Evolutionary conservation across 2,888 invertebrate genomes (phyloP), one percentile per base, ranked within the genome.

Genomic region (Orthosia gothica): DNA sequence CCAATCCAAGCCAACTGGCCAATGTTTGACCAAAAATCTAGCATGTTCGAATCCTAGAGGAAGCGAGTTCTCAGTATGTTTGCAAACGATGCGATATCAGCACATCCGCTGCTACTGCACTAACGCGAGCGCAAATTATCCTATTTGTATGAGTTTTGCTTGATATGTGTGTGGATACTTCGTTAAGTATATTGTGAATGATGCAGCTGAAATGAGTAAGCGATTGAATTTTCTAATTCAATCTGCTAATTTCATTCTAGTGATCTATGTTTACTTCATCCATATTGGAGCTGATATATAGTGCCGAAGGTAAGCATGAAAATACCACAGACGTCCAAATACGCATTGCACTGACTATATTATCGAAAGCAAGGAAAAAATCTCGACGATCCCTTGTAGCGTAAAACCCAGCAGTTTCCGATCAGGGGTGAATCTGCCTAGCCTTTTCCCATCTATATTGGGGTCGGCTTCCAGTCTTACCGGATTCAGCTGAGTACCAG

Each of bases 71-170:
- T 58, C 69, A 62, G 52, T 68, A 45, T 58, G 75, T 82, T 79
- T 65, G 70, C 70, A 74, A 78, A 74, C 81, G 83, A 71, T 62
- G 83, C 65, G 81, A 81, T 81, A 82, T 61, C 82, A 74, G 5
- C 52, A 68, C 58, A 82, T 79, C 83, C 75, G 83, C 49, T 59
- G 62, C 12, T 15, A 75, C 40, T 81, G 75, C 79, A 79, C 83
- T 81, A 81, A 81, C 79, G 83, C 55, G 70, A 82, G 62, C 58
- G 58, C 65, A 71, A 82, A 81, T 81, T 81, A 81, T 81, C 23
- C 79, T 81, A 81, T 82, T 83, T 83, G 75, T 79, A 11, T 15
- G 47, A 79, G 54, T 80, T 80, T 79, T 66, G 62, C 75, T 69
- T 4, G 52, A 55, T 70, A n/a, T 67, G 58, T 49, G 54, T 61